These are phyloP conservation scores for Crypturellus undulatus DNA, from an alignment of 2,113 vertebrate species.

Conservation along the genomic window DNA sequence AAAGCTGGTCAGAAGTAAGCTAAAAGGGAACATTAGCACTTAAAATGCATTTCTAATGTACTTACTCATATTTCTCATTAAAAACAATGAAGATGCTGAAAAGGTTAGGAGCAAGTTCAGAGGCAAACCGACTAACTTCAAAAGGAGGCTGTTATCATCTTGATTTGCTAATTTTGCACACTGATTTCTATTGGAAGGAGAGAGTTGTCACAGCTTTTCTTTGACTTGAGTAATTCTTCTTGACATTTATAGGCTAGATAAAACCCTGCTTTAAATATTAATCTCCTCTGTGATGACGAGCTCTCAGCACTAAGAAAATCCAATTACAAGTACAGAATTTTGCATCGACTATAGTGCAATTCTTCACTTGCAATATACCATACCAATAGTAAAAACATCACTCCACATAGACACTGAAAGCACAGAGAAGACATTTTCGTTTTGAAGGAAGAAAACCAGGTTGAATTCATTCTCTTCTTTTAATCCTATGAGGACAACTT, in stretches of 20 bases:
- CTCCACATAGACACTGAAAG: background rate
- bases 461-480: background rate
- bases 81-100: background rate
- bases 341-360: background rate
- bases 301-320: background rate
- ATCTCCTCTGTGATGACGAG: background rate
- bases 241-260: background rate
- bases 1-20: background rate
- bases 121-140: background rate
- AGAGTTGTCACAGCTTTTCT: background rate
- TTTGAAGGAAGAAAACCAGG: background rate
- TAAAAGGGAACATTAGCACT: background rate
- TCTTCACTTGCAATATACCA: background rate
- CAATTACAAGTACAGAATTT: background rate
- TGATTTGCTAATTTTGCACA: background rate
- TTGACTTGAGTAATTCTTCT: background rate
- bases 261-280: constrained; percentile 10
- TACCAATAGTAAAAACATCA: background rate
- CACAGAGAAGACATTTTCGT: background rate
- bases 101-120: background rate
- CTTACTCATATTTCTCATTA: background rate
- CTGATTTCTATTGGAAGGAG: background rate
- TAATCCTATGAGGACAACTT: background rate
- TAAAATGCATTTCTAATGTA: background rate
- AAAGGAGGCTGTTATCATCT: background rate